A percentile compares a stretch with the other conserved stretches of the same genome.
Evolutionary conservation across 2,113 vertebrate species (phyloP).

Genomic region (Geococcyx californianus): DNA sequence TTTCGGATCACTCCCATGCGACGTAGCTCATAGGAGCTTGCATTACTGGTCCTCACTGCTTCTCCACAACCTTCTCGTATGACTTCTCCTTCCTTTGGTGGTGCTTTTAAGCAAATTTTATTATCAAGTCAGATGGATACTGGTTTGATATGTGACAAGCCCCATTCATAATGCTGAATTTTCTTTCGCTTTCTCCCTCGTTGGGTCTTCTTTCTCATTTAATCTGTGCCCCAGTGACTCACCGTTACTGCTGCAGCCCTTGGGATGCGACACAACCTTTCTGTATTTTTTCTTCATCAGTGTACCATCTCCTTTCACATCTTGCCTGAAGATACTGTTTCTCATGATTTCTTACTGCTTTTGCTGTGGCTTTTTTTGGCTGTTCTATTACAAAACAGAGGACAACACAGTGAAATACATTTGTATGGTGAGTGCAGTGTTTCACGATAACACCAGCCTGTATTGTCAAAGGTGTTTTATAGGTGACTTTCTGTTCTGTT

Average conservation of each 20-base stretch:
- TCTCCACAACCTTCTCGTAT: background rate
- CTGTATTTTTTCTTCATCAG: conserved; percentile 10
- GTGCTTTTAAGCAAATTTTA: background rate
- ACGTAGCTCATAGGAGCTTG: background rate
- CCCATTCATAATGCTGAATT: background rate
- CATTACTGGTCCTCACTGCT: background rate
- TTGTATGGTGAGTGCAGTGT: background rate
- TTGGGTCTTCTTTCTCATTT: background rate
- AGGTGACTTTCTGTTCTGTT: background rate
- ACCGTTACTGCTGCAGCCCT: background rate
- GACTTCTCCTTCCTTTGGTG: background rate
- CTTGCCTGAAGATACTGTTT: background rate
- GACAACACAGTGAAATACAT: background rate
- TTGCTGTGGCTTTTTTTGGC: background rate
- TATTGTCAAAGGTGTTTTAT: background rate
- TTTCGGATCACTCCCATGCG: background rate
- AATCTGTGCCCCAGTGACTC: conserved; percentile 13
- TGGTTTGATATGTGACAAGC: background rate
- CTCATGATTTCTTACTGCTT: conserved; percentile 12
- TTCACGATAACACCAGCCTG: background rate
- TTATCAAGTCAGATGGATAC: background rate
- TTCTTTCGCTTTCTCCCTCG: background rate
- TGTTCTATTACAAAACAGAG: background rate
- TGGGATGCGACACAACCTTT: background rate
- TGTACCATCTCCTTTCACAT: background rate